Evolutionary conservation across 2,113 vertebrate genomes (phyloP).

Genomic region (Dasyornis broadbenti): DNA sequence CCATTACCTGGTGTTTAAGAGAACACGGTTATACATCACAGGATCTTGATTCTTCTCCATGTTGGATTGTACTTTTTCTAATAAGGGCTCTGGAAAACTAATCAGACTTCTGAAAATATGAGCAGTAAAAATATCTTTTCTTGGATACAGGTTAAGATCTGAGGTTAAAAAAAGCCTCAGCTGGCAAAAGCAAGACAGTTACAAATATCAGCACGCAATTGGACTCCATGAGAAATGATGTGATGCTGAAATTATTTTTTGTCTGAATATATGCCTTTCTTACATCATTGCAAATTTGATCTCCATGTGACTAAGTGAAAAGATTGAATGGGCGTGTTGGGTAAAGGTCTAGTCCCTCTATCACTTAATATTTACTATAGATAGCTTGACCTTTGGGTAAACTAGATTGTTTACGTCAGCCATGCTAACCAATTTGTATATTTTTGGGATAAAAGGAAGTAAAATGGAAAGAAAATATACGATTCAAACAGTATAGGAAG

Average conservation of each 20-base stretch:
- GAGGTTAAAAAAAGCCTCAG: constrained; percentile 8
- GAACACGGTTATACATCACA: background rate
- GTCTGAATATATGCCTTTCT: background rate
- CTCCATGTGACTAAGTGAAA: background rate
- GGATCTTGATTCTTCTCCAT: background rate
- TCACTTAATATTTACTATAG: background rate
- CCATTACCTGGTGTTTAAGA: background rate
- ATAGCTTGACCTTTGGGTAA: background rate
- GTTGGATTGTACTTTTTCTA: background rate
- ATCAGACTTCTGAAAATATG: constrained; percentile 28
- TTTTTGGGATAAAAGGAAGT: background rate
- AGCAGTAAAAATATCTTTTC: constrained; percentile 33
- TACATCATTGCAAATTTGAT: background rate
- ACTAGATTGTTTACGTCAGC: background rate
- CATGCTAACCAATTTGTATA: background rate
- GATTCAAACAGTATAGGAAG: background rate
- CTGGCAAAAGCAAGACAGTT: constrained; percentile 25
- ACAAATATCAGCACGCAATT: background rate
- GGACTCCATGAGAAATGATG: constrained; percentile 11
- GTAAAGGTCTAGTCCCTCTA: background rate
- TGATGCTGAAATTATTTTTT: constrained; percentile 29
- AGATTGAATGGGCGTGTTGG: background rate
- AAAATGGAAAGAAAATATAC: background rate
- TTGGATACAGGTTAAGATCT: constrained; percentile 22
- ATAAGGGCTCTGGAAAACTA: constrained; percentile 15